Percentiles rank a stretch among this genome's conserved stretches.
phyloP scores from a whole-genome alignment of 2,888 invertebrate species.

The Crematogaster levior region DNA sequence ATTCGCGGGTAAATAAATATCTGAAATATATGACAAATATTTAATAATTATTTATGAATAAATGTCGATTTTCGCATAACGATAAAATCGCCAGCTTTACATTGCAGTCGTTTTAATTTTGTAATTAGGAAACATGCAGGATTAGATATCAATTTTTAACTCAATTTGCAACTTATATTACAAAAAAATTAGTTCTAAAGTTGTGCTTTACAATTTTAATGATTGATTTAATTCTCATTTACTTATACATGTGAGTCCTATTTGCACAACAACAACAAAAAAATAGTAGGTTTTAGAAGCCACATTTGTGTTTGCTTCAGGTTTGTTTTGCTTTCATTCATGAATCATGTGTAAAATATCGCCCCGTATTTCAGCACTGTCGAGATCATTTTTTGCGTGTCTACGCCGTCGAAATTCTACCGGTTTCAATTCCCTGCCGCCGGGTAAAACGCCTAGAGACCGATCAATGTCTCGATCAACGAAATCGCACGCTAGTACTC shows the following conservation, averaged over 20 bases:
- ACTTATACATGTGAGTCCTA: neutral
- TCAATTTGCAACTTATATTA: neutral
- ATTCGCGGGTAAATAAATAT: neutral
- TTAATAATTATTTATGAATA: neutral
- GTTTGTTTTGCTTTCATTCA: slow-evolving; percentile 24
- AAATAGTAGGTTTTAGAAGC: neutral
- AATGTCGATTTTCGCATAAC: neutral
- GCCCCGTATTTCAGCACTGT: slow-evolving; percentile 33
- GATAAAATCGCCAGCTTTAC: neutral
- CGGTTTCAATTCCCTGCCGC: slow-evolving; percentile 38
- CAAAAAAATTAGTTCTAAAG: neutral
- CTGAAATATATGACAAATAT: neutral
- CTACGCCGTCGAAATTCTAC: slow-evolving; percentile 31
- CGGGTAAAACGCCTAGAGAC: slow-evolving; percentile 16
- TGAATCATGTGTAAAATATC: slow-evolving; percentile 42
- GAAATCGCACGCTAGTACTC: slow-evolving; percentile 46
- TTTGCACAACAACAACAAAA: neutral
- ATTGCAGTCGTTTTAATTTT: neutral
- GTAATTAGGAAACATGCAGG: neutral
- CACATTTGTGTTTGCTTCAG: slow-evolving; percentile 29
- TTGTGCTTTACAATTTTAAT: neutral
- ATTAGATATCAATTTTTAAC: neutral
- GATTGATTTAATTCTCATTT: neutral
- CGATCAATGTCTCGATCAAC: slow-evolving; percentile 51
- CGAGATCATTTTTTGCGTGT: slow-evolving; percentile 42